phyloP scores from a whole-genome alignment of 1,140 invertebrate species.

The Drosophila sturtevanti region DNA sequence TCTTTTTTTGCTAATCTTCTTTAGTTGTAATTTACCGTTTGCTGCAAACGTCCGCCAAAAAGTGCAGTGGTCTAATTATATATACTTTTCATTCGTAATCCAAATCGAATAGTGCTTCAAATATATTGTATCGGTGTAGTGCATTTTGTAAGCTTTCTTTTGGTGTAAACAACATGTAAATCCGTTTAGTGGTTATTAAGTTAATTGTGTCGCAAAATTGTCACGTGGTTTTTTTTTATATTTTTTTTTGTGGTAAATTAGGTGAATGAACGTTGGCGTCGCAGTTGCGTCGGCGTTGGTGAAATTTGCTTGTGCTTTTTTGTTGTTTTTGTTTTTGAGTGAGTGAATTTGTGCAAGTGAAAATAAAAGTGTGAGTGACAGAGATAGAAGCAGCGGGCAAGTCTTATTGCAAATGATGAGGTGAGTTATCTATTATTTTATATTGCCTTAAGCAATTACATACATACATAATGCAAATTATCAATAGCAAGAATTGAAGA shows the following conservation, averaged over 20 bases:
- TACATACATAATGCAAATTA: not conserved
- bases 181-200: not conserved
- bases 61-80: not conserved
- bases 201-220: not conserved
- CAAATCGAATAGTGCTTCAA: not conserved
- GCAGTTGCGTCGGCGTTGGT: not conserved
- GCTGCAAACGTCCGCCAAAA: not conserved
- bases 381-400: not conserved
- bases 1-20: not conserved
- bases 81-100: not conserved
- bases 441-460: not conserved
- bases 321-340: slow-evolving; percentile 6
- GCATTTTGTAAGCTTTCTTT: not conserved
- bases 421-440: not conserved
- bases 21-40: not conserved
- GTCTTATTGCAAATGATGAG: not conserved
- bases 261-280: no score
- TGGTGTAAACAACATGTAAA: not conserved
- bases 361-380: not conserved
- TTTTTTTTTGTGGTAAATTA: not conserved
- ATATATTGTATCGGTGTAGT: not conserved
- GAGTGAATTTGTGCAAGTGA: not conserved
- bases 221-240: not conserved
- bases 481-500: not conserved
- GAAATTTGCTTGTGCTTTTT: not conserved